These are phyloP conservation scores for Zeuzera pyrina DNA, from an alignment of 2,888 invertebrate species.

Conservation along the genomic window DNA sequence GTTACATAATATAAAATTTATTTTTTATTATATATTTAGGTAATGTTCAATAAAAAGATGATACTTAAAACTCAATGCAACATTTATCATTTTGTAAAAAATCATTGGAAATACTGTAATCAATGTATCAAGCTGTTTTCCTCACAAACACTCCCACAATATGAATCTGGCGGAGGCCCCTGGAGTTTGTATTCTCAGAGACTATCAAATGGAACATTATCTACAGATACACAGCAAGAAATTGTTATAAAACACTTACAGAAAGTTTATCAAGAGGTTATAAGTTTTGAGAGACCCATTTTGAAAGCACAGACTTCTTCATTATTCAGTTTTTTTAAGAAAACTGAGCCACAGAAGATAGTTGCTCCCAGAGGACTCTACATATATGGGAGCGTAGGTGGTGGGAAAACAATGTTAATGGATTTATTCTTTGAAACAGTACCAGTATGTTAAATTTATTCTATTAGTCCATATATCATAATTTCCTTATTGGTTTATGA, in stretches of 20 bases:
- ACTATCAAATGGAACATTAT: constrained; percentile 73
- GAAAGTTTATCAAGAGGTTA: constrained; percentile 76
- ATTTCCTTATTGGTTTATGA: not conserved
- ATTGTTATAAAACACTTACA: constrained; percentile 80
- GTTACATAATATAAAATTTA: constrained; percentile 33
- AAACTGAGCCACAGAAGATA: constrained; percentile 47
- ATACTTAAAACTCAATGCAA: constrained; percentile 31
- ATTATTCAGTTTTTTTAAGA: constrained; percentile 50
- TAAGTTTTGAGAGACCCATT: constrained; percentile 64
- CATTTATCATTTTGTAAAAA: constrained; percentile 33
- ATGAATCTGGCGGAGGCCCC: constrained; percentile 47
- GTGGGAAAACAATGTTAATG: constrained; percentile 99
- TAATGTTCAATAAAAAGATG: constrained; percentile 39
- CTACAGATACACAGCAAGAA: constrained; percentile 81
- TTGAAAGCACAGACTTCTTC: constrained; percentile 25
- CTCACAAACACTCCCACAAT: constrained; percentile 33
- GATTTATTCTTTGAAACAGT: constrained; percentile 90
- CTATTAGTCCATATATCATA: too few relatives aligned
- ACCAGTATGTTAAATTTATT: constrained; percentile 25
- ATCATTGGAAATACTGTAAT: constrained; percentile 39
- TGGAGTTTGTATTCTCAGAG: constrained; percentile 68
- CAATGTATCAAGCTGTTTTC: constrained; percentile 45
- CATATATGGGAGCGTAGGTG: constrained; percentile 92
- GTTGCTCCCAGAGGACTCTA: constrained; percentile 86
- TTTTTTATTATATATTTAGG: constrained; percentile 21